These are phyloP conservation scores for Siniperca chuatsi DNA, from an alignment of 2,113 vertebrate species.

Conservation along the genomic window DNA sequence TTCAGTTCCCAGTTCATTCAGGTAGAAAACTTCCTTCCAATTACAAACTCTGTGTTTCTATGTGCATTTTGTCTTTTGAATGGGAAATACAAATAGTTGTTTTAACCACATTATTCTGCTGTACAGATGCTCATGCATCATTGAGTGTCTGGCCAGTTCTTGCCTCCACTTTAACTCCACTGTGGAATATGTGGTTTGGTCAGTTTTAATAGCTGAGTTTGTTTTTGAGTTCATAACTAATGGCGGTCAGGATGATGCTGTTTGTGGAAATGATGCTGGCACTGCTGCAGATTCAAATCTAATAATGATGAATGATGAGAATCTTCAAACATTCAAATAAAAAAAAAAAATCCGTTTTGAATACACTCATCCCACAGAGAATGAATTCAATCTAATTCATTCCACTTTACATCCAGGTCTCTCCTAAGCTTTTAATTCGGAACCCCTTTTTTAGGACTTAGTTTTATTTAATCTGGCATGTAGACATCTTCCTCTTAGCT, in stretches of 20 bases:
- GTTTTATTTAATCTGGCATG: slow-evolving; percentile 22
- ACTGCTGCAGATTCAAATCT: slow-evolving; percentile 17
- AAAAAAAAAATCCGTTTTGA: slow-evolving; percentile 13
- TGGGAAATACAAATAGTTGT: slow-evolving; percentile 18
- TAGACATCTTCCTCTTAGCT: neutral
- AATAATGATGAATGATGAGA: slow-evolving; percentile 22
- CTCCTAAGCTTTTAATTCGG: slow-evolving; percentile 30
- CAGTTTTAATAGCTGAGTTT: slow-evolving; percentile 30
- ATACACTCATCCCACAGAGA: slow-evolving; percentile 17
- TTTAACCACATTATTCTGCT: slow-evolving; percentile 22
- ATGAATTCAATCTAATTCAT: slow-evolving; percentile 18
- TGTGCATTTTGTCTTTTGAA: slow-evolving; percentile 1
- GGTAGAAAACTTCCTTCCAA: slow-evolving; percentile 5
- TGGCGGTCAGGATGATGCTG: slow-evolving; percentile 30
- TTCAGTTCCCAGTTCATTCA: slow-evolving; percentile 20
- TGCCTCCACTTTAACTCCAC: slow-evolving; percentile 35
- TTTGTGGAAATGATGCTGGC: slow-evolving; percentile 37
- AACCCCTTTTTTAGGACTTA: slow-evolving; percentile 12
- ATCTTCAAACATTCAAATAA: neutral
- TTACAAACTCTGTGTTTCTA: neutral
- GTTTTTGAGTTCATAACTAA: slow-evolving; percentile 42
- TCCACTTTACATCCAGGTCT: slow-evolving; percentile 28
- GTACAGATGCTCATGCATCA: slow-evolving; percentile 45
- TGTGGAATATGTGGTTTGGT: slow-evolving; percentile 44
- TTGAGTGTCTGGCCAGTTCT: slow-evolving; percentile 26